phyloP scores from a whole-genome alignment of 2,797 vertebrate genomes.

The Pogoniulus pusillus region DNA sequence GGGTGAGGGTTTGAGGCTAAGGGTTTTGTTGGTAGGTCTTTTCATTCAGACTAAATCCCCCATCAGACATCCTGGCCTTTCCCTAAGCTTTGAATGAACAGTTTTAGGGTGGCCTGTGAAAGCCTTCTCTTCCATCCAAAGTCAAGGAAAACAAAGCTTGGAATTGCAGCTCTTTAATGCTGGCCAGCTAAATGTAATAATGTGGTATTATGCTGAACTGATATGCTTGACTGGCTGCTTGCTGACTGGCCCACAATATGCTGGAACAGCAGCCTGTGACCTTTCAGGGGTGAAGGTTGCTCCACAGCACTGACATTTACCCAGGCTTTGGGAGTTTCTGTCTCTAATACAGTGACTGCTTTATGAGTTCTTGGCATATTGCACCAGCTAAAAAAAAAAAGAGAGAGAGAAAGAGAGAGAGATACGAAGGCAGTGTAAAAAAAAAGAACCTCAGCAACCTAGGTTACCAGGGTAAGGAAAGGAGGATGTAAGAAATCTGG shows the following conservation, averaged over 20 bases:
- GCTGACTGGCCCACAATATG: not conserved
- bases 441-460: not conserved
- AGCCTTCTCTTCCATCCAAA: not conserved
- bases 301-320: conserved; percentile 35
- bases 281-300: conserved; percentile 37
- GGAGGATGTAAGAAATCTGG: not conserved
- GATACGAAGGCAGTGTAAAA: not conserved
- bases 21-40: not conserved
- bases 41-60: not conserved
- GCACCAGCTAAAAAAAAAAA: fast-evolving
- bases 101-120: not conserved
- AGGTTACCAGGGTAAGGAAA: not conserved
- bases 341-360: conserved; percentile 17
- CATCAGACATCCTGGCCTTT: not conserved
- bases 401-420: not conserved
- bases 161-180: conserved; percentile 1
- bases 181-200: conserved; percentile 45
- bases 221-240: conserved; percentile 1
- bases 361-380: conserved; percentile 9
- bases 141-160: conserved; percentile 12
- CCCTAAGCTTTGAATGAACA: conserved; percentile 7
- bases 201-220: conserved; percentile 35
- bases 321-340: conserved; percentile 46
- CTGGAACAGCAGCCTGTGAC: conserved; percentile 31
- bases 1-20: not conserved